Evolutionary conservation across 2,113 vertebrate genomes (phyloP), one percentile per base, ranked within the genome.

Genomic region (Mixornis gularis): DNA sequence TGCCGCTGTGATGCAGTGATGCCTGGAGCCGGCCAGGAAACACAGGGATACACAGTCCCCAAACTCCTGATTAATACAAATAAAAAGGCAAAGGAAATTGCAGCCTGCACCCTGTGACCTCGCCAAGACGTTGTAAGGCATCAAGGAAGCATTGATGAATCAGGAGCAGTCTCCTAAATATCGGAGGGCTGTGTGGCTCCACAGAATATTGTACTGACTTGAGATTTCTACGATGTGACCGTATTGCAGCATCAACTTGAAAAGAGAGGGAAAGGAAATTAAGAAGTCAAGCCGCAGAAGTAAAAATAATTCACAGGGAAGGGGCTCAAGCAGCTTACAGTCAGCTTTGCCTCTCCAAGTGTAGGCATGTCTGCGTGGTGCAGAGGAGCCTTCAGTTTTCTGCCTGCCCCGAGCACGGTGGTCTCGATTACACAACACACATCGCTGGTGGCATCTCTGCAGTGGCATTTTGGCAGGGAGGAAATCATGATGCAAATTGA

Each of bases 91-190:
- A 80, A 92, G 93, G 91, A 94, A 95, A 96, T 94, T 81, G 80
- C 85, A 93, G 27, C n/a, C 17, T 88, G 94, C 76, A 17, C 91
- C 73, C 95, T 96, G 91, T 93, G 95, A 94, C 95, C 94, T 65
- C 48, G 20, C 64, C 79, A 46, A 88, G 85, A 87, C 27, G 0
- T 65, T 84, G 51, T 21, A 62, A 85, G 83, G 89, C 83, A 66
- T 81, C 70, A 62, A 87, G 88, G 90, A 92, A 73, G 40, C 62
- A 62, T 49, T 88, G 89, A 79, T 95, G 89, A 80, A 90, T 95
- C 79, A 55, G 90, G 59, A 84, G 74, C 46, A 76, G 53, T 38
- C 38, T 85, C 89, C 78, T 86, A 52, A 95, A 73, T 87, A 81
- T 72, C 59, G 41, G 74, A 85, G 78, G 76, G 79, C 77, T 66